Evolutionary conservation across 2,113 vertebrate genomes (phyloP).

Genomic region (Actenoides hombroni): DNA sequence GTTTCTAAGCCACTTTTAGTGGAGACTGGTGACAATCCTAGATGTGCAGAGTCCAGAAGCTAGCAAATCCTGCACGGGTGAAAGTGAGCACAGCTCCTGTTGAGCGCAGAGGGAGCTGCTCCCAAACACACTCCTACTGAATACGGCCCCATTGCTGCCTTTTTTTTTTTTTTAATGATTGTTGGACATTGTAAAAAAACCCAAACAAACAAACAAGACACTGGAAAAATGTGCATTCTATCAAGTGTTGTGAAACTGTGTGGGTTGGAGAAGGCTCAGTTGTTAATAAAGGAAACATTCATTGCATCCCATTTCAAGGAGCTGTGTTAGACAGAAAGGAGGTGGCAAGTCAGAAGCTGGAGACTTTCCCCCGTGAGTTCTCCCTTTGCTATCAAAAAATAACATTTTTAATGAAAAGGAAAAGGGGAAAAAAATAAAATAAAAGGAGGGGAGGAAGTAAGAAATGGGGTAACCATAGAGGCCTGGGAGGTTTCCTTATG

Average conservation of each 20-base stretch:
- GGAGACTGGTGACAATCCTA: neutral
- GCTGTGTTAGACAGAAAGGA: slow-evolving; percentile 37
- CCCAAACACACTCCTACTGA: neutral
- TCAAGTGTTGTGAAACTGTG: slow-evolving; percentile 57
- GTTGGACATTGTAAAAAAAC: neutral
- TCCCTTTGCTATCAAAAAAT: neutral
- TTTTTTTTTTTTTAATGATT: neutral
- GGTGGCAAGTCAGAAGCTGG: neutral
- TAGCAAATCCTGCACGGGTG: neutral
- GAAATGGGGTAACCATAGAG: neutral
- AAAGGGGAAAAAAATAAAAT: neutral
- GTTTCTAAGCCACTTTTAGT: neutral
- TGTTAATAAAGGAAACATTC: slow-evolving; percentile 59
- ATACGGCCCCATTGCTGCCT: neutral
- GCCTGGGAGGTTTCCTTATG: neutral
- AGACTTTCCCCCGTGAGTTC: neutral
- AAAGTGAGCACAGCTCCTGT: neutral
- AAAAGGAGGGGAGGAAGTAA: rapidly evolving
- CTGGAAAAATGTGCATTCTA: slow-evolving; percentile 57
- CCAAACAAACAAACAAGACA: neutral
- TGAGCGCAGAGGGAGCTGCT: neutral
- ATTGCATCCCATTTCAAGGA: slow-evolving; percentile 43
- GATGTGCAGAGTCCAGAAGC: neutral
- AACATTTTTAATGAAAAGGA: neutral
- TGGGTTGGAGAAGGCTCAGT: slow-evolving; percentile 45